Conservation (phyloP, 2,888 invertebrate genomes). For the Rhamphomyia laevipes region DNA sequence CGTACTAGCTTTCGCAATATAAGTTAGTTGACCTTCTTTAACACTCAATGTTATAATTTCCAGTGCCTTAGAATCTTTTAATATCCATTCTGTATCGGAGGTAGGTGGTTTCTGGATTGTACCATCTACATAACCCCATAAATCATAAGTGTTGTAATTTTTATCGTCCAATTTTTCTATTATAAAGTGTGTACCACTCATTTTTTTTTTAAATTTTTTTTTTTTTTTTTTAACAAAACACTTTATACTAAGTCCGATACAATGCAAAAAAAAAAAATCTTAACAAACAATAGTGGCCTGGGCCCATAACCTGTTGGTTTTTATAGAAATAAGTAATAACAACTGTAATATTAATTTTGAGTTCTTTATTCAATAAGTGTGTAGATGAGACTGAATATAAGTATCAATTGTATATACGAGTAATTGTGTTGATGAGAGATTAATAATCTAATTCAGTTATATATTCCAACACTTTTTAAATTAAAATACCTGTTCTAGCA, state of each 20-base stretch:
- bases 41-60: background rate
- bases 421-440: background rate
- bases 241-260: background rate
- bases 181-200: background rate
- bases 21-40: background rate
- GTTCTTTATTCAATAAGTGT: background rate
- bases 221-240: background rate
- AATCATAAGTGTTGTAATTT: constrained; percentile 9
- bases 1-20: background rate
- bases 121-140: constrained; percentile 6
- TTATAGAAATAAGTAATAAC: background rate
- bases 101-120: background rate
- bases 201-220: background rate
- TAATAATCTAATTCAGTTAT: no score
- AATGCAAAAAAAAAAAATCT: no score
- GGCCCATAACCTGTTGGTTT: background rate
- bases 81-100: background rate
- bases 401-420: no score
- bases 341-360: background rate
- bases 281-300: background rate
- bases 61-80: background rate
- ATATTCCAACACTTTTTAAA: no score
- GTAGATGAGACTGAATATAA: background rate
- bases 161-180: constrained; percentile 3
- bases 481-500: no score